Evolutionary conservation across 1,140 invertebrate genomes (phyloP), one percentile per base, ranked within the genome.

Genomic region (Trachymyrmex septentrionalis): DNA sequence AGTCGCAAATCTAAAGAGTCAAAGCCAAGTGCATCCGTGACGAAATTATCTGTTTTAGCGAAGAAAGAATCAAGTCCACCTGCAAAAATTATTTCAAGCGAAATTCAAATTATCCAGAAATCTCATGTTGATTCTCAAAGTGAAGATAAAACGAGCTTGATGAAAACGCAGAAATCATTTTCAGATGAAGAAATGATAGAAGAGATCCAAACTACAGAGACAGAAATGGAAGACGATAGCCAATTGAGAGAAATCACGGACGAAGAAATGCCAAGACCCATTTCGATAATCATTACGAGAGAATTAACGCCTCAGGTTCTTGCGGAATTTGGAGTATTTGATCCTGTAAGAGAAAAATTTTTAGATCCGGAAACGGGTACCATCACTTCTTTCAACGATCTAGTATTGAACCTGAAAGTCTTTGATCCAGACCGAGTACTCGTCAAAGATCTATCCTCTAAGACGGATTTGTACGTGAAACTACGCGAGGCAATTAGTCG

Each of bases 381-480:
- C 71, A 96, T 96, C 89, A 96, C 98, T 63, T 96, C 97, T 2
- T 98, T 99, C 90, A 96, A 97, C 91, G 97, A 98, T 77, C 96
- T 97, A n/a, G 96, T 98, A 59, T 96, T 98, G 61, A 96, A 96
- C n/a, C 95, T 97, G 78, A 96, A 97, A 66, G 94, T 98, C 34
- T 97, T 98, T 86, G 96, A 98, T 94, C 97, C 97, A 1, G 96
- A 97, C 53, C 96, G 96, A 19, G 97, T 98, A 80, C 95, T 97
- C 84, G 97, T 99, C 0, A 97, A 98, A 95, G 97, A 99, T 95
- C 94, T 97, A 87, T 96, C 96, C 84, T 96, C 96, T 78, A 96
- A 96, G 93, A 96, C 95, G 14, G 96, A 97, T 30, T 96, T 95
- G 91, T 97, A 96, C 92, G 95, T 98, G 67, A 95, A 97, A 3